A percentile compares a stretch with the other conserved stretches of the same genome.
Evolutionary conservation across 2,113 vertebrate species (phyloP).

Genomic region (Ictalurus punctatus): DNA sequence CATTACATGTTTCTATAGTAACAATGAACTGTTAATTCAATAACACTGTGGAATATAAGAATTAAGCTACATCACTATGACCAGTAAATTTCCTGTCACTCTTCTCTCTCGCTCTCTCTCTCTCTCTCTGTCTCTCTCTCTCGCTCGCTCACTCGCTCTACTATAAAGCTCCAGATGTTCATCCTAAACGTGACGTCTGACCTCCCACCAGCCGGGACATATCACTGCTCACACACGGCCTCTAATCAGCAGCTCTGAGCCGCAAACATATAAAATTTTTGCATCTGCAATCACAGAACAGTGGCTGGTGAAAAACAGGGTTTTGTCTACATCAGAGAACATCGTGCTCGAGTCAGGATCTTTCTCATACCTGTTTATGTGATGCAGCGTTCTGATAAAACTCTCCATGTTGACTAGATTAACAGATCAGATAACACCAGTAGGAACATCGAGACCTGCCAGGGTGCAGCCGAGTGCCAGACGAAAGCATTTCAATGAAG

Average conservation of each 20-base stretch:
- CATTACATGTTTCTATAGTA: background rate
- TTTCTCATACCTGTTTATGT: conserved; percentile 4
- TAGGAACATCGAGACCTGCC: background rate
- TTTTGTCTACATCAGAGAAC: conserved; percentile 27
- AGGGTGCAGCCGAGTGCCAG: background rate
- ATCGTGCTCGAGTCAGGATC: background rate
- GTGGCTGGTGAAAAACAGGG: conserved; percentile 29
- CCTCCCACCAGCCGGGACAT: conserved; percentile 35
- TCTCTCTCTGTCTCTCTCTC: background rate
- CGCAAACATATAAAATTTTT: conserved; percentile 48
- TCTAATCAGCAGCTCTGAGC: conserved; percentile 47
- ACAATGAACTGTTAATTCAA: background rate
- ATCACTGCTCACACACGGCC: conserved; percentile 13
- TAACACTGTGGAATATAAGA: background rate
- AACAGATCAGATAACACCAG: conserved; percentile 9
- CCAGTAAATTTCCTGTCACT: background rate
- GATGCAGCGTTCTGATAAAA: background rate
- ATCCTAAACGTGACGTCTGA: conserved; percentile 25
- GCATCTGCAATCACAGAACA: conserved; percentile 24
- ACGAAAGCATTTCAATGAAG: conserved; percentile 16
- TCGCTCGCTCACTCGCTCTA: background rate
- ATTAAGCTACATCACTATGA: background rate
- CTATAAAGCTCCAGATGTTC: conserved; percentile 8
- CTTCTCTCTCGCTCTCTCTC: too few species aligned
- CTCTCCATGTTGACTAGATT: conserved; percentile 7